Percentiles rank a stretch among this genome's conserved stretches.
Conservation (phyloP, 1,140 invertebrate species). For the Plectrocnemia conspersa region DNA sequence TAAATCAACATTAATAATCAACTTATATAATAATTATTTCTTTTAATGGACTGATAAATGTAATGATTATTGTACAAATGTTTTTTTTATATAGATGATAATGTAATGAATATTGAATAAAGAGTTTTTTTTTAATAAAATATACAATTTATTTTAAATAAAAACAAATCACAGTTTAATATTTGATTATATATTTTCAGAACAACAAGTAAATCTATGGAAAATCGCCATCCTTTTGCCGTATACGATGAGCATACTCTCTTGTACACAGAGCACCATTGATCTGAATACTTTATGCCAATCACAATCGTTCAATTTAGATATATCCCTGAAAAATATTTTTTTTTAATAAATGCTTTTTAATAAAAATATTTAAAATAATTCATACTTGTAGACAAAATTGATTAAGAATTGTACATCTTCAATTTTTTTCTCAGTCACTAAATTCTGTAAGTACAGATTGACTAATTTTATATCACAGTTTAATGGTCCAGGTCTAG, state of each 20-base stretch:
- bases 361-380: conserved; percentile 9
- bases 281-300: conserved; percentile 43
- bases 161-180: not conserved
- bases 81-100: no score
- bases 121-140: not conserved
- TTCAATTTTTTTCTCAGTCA: conserved; percentile 45
- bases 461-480: conserved; percentile 48
- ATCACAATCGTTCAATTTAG: conserved; percentile 17
- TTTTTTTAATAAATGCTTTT: conserved; percentile 7
- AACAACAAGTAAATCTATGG: conserved; percentile 11
- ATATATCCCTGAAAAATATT: conserved; percentile 15
- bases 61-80: no score
- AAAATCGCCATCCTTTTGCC: conserved; percentile 37
- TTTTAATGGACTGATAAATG: no score
- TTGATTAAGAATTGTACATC: conserved; percentile 36
- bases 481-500: conserved; percentile 44
- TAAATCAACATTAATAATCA: no score
- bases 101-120: no score
- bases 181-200: not conserved
- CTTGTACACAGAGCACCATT: conserved; percentile 43
- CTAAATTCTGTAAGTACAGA: conserved; percentile 47
- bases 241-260: conserved; percentile 47
- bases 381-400: conserved; percentile 33
- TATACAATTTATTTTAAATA: not conserved
- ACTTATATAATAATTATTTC: no score